Percentiles rank a stretch among this genome's conserved stretches.
Conservation (phyloP, 2,797 vertebrate genomes). For the Megalops cyprinoides region DNA sequence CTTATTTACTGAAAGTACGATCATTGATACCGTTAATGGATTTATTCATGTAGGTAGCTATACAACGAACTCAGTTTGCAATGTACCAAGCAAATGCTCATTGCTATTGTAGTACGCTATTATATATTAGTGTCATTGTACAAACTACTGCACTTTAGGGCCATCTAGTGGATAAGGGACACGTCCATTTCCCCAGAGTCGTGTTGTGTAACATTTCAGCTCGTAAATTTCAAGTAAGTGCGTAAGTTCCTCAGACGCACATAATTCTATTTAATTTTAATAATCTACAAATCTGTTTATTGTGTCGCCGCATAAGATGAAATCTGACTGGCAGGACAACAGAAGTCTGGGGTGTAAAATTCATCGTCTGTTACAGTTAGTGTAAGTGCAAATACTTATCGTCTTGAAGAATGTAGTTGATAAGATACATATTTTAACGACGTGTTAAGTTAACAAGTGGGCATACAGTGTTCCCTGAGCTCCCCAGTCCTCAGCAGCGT, state of each 20-base stretch:
- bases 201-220: no score
- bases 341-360: background rate
- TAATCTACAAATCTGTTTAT: background rate
- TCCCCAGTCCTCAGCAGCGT: background rate
- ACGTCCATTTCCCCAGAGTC: background rate
- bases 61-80: no score
- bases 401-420: background rate
- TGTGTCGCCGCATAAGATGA: background rate
- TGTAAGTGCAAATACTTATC: no score
- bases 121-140: no score
- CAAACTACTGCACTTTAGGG: background rate
- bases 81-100: background rate
- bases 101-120: no score
- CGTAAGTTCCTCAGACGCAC: background rate
- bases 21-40: background rate
- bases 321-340: no score
- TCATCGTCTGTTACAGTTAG: no score
- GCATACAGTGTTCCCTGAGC: background rate
- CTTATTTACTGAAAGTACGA: no score
- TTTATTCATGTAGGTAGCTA: background rate
- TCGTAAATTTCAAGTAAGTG: no score
- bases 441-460: background rate
- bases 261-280: background rate
- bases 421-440: no score
- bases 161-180: background rate